Evolutionary conservation across 2,888 invertebrate species (phyloP).

Genomic region (Diarsia rubi): DNA sequence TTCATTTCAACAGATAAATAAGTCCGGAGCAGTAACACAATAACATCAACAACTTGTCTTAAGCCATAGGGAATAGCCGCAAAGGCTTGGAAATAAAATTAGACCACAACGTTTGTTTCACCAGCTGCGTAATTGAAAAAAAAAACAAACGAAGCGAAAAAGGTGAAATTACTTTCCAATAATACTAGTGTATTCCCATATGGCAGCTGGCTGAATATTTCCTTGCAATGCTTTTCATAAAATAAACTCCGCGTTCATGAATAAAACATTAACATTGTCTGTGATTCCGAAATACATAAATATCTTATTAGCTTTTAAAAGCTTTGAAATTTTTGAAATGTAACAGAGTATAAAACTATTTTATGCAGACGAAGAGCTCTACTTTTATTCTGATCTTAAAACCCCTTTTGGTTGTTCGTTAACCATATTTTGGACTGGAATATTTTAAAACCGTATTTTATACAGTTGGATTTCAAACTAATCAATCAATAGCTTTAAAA

Average conservation of each 20-base stretch:
- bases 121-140: conserved; percentile 71
- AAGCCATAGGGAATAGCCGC: conserved; percentile 58
- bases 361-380: not conserved
- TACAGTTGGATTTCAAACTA: not conserved
- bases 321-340: not conserved
- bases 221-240: conserved; percentile 40
- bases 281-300: conserved; percentile 33
- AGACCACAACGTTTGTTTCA: conserved; percentile 68
- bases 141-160: conserved; percentile 65
- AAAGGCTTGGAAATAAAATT: conserved; percentile 61
- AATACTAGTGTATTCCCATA: conserved; percentile 69
- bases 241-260: conserved; percentile 51
- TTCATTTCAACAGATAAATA: conserved; percentile 39
- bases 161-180: conserved; percentile 70
- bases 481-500: not conserved
- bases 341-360: not conserved
- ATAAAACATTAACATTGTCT: conserved; percentile 40
- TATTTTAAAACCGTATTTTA: not conserved
- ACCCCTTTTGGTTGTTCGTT: not conserved
- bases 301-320: conserved; percentile 14
- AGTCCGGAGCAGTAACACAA: conserved; percentile 56
- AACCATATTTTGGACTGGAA: not conserved
- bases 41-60: conserved; percentile 64
- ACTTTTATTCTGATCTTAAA: not conserved
- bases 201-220: conserved; percentile 50